A percentile compares a stretch with the other conserved stretches of the same genome.
phyloP scores from a whole-genome alignment of 2,797 vertebrate genomes.

The Octomys mimax region DNA sequence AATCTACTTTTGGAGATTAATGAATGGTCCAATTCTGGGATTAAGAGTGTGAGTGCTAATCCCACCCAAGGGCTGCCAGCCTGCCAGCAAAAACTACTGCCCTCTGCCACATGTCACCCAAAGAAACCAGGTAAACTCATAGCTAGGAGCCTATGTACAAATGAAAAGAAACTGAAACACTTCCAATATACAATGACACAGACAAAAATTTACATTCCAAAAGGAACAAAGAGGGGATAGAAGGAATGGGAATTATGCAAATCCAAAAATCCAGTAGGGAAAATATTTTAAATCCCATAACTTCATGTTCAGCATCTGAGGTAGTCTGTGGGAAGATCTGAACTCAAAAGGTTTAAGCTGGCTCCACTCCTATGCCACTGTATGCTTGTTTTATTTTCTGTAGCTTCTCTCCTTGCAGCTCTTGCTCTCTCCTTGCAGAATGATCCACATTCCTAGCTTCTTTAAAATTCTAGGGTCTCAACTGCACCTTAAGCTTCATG shows the following conservation, averaged over 20 bases:
- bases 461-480: neutral
- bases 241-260: neutral
- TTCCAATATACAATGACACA: neutral
- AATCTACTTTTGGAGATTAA: no score
- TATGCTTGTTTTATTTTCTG: neutral
- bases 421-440: neutral
- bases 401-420: neutral
- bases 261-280: neutral
- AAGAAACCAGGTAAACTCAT: neutral
- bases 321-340: neutral
- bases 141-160: neutral
- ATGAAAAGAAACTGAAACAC: no score
- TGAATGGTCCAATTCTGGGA: no score
- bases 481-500: neutral
- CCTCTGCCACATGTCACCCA: no score
- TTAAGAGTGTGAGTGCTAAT: no score
- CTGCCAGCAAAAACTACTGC: no score
- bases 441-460: neutral
- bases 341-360: neutral
- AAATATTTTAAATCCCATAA: neutral
- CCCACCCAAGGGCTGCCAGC: no score
- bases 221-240: neutral
- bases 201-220: neutral
- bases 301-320: neutral
- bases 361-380: neutral